phyloP scores from a whole-genome alignment of 92 coral and sea anemone genomes.

The Ricordea florida region DNA sequence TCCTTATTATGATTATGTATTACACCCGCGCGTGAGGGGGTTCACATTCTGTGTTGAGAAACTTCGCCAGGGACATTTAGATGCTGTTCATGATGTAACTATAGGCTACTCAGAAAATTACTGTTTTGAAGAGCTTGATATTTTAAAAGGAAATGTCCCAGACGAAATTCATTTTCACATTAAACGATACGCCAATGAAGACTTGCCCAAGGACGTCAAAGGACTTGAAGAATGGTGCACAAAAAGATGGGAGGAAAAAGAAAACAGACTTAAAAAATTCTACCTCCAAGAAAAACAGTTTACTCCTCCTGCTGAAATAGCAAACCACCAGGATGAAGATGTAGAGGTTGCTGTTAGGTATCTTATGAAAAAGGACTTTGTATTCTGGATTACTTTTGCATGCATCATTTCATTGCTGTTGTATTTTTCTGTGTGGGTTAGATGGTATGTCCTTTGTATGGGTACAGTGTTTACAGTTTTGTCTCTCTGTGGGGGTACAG shows the following conservation, averaged over 20 bases:
- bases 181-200: constrained; percentile 69
- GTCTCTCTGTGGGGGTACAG: constrained; percentile 24
- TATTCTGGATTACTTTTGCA: constrained; percentile 72
- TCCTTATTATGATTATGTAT: constrained; percentile 77
- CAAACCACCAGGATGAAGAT: constrained; percentile 8
- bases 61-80: constrained; percentile 67
- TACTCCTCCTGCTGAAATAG: constrained; percentile 43
- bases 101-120: constrained; percentile 80
- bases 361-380: constrained; percentile 46
- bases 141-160: constrained; percentile 79
- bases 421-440: constrained; percentile 35
- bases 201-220: constrained; percentile 65
- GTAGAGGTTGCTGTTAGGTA: constrained; percentile 35
- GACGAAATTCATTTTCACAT: constrained; percentile 89
- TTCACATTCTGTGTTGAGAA: constrained; percentile 87
- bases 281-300: constrained; percentile 61
- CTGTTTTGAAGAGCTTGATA: constrained; percentile 77
- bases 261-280: constrained; percentile 68
- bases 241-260: constrained; percentile 84
- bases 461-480: neutral
- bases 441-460: constrained; percentile 57
- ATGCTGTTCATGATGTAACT: constrained; percentile 91
- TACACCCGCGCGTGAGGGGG: constrained; percentile 97
- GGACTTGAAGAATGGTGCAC: constrained; percentile 90
- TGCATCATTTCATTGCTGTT: constrained; percentile 22